These are phyloP conservation scores for Aphrocallistes beatrix DNA, from an alignment of 37 sponge, comb jelly and placozoan genomes.

Conservation along the genomic window DNA sequence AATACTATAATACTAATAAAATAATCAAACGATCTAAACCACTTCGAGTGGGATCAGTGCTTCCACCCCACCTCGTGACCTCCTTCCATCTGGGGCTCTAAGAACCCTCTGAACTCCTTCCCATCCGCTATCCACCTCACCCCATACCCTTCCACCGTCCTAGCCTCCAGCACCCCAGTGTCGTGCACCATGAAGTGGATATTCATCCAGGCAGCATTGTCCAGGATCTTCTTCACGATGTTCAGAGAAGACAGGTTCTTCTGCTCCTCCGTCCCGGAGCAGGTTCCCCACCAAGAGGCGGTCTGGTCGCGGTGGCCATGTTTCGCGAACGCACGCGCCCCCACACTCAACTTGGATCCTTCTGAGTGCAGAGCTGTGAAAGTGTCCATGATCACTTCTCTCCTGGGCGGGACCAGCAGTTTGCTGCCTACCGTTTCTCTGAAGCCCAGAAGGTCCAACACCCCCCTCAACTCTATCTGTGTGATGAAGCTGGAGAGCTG, in stretches of 20 bases:
- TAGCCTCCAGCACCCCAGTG: conserved; percentile 44
- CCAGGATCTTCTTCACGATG: conserved; percentile 25
- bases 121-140: conserved; percentile 56
- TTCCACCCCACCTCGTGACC: conserved; percentile 41
- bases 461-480: conserved; percentile 41
- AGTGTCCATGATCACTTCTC: conserved; percentile 22
- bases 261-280: conserved; percentile 46
- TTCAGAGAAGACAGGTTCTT: conserved; percentile 55
- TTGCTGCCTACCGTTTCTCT: conserved; percentile 47
- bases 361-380: conserved; percentile 29
- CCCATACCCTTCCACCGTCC: conserved; percentile 60
- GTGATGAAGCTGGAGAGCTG: background rate
- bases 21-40: background rate
- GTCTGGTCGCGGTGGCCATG: conserved; percentile 58
- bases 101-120: conserved; percentile 63
- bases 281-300: conserved; percentile 57
- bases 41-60: conserved; percentile 16
- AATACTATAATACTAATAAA: background rate
- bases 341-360: conserved; percentile 44
- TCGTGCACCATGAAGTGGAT: conserved; percentile 53
- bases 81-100: conserved; percentile 73
- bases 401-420: conserved; percentile 37
- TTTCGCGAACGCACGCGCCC: conserved; percentile 59
- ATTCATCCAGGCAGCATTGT: conserved; percentile 55
- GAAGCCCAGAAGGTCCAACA: conserved; percentile 52